Conservation (phyloP, 2,888 invertebrate genomes). For the Apamea sordens region DNA sequence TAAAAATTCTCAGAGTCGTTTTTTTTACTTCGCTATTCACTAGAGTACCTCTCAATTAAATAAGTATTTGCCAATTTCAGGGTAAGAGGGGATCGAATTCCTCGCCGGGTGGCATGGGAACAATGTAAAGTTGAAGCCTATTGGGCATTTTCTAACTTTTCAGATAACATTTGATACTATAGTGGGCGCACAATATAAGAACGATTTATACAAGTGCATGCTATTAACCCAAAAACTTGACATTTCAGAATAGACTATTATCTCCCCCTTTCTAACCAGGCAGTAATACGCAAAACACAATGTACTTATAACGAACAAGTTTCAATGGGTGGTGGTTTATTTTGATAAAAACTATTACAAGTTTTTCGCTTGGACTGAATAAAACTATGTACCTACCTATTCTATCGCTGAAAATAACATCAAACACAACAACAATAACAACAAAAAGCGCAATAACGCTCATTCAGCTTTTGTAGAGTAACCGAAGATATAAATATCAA, state of each 20-base stretch:
- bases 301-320: not conserved
- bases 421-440: no score
- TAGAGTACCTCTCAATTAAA: constrained; percentile 47
- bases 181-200: constrained; percentile 23
- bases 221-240: constrained; percentile 67
- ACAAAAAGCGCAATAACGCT: not conserved
- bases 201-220: constrained; percentile 45
- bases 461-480: not conserved
- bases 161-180: constrained; percentile 36
- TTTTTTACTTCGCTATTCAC: constrained; percentile 35
- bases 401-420: not conserved
- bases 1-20: constrained; percentile 17
- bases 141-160: constrained; percentile 42
- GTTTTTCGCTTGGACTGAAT: not conserved
- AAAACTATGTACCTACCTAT: not conserved
- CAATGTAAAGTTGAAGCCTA: constrained; percentile 33
- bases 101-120: constrained; percentile 14
- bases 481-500: constrained; percentile 2
- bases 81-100: constrained; percentile 33
- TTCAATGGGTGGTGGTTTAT: constrained; percentile 5
- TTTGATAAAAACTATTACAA: constrained; percentile 2
- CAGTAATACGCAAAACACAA: constrained; percentile 16
- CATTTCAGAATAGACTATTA: constrained; percentile 63
- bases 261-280: constrained; percentile 52
- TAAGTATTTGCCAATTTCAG: constrained; percentile 49